phyloP scores from a whole-genome alignment of 2,113 vertebrate species.

The Scophthalmus maximus region DNA sequence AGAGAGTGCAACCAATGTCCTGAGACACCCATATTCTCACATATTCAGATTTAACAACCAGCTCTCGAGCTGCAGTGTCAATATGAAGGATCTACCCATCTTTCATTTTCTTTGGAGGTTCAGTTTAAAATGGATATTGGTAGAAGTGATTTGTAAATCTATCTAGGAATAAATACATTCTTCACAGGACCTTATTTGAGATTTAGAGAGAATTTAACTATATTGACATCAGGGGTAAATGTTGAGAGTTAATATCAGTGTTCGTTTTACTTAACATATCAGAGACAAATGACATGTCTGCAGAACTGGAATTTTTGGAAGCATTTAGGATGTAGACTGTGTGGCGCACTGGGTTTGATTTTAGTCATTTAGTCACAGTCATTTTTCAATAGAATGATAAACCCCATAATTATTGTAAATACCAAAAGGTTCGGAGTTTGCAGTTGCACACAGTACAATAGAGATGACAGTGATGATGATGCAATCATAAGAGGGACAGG shows the following conservation, averaged over 20 bases:
- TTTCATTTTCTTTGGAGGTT: not conserved
- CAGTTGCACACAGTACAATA: too few species aligned
- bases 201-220: not conserved
- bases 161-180: not conserved
- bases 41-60: not conserved
- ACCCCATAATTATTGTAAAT: too few species aligned
- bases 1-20: not conserved
- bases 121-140: not conserved
- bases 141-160: not conserved
- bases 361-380: too few species aligned
- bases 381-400: too few species aligned
- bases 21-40: constrained; percentile 2
- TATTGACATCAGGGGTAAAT: not conserved
- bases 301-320: too few species aligned
- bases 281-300: too few species aligned
- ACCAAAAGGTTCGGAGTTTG: too few species aligned
- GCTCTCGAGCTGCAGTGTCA: not conserved
- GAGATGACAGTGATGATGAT: not conserved
- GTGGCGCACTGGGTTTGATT: too few species aligned
- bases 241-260: constrained; percentile 2
- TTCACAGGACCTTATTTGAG: not conserved
- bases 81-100: not conserved
- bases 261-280: too few species aligned
- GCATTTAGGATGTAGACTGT: too few species aligned
- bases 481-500: constrained; percentile 5